A percentile compares a stretch with the other conserved stretches of the same genome.
phyloP scores from a whole-genome alignment of 2,113 vertebrate species.

The Penelope pileata region DNA sequence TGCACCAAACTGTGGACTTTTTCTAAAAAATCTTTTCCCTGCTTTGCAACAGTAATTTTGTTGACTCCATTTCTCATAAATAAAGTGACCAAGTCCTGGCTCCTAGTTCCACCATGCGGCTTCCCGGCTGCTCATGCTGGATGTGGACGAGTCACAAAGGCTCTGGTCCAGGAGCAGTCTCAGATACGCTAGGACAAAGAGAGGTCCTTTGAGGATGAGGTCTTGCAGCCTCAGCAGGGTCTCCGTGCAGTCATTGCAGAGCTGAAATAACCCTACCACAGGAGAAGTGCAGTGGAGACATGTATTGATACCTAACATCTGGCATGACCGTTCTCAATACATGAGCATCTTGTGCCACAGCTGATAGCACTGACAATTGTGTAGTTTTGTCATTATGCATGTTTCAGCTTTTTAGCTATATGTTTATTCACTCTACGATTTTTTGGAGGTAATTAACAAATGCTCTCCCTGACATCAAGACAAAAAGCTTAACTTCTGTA shows the following conservation, averaged over 20 bases:
- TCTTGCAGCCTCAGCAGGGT: neutral
- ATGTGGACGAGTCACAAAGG: neutral
- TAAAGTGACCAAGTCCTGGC: neutral
- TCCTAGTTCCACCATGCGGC: neutral
- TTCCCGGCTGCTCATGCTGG: neutral
- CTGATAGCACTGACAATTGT: neutral
- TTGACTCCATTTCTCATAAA: neutral
- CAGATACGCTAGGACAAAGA: neutral
- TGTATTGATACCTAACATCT: slow-evolving; percentile 19
- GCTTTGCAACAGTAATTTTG: neutral
- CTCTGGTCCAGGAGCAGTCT: neutral
- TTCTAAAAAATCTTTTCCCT: neutral
- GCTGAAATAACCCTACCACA: neutral
- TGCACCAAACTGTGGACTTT: neutral
- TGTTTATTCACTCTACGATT: slow-evolving; percentile 9
- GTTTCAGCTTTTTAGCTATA: slow-evolving; percentile 44
- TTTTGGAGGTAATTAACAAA: slow-evolving; percentile 26
- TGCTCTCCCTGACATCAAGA: neutral
- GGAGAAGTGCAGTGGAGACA: neutral
- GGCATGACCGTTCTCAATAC: neutral
- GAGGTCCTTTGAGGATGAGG: no score
- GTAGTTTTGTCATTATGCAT: neutral
- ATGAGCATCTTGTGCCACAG: slow-evolving; percentile 32
- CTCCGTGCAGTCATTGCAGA: neutral
- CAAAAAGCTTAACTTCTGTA: neutral